Evolutionary conservation across 2,888 invertebrate genomes (phyloP).

Genomic region (Tipula confusa): DNA sequence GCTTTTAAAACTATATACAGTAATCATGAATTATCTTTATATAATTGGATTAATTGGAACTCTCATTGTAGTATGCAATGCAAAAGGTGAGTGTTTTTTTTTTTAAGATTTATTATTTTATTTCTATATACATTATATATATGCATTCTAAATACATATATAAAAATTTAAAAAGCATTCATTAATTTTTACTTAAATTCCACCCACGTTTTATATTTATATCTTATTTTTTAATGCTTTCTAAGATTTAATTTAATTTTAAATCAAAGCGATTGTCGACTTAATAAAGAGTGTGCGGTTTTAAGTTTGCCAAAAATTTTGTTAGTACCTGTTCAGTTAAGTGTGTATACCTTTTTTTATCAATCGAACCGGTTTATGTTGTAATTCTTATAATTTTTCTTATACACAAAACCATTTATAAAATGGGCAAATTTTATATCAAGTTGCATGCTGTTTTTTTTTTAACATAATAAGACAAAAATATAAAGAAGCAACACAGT

Average conservation of each 20-base stretch:
- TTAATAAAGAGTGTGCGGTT: background rate
- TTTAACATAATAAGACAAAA: background rate
- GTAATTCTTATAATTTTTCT: background rate
- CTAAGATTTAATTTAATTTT: no score
- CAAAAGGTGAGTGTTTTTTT: background rate
- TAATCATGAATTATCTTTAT: background rate
- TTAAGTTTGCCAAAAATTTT: background rate
- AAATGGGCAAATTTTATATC: slow-evolving; percentile 9
- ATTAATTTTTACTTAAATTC: background rate
- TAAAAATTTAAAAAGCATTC: background rate
- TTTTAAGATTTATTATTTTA: background rate
- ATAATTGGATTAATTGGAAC: slow-evolving; percentile 20
- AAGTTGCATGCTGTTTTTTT: slow-evolving; percentile 12
- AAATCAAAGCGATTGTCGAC: no score
- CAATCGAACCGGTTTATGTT: slow-evolving; percentile 6
- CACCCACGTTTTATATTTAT: background rate
- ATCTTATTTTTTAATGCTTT: background rate
- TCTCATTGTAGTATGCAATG: background rate
- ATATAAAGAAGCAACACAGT: slow-evolving; percentile 12
- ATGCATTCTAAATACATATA: background rate
- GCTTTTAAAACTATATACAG: background rate
- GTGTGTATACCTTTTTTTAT: background rate
- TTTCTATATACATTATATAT: background rate
- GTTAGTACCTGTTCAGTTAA: background rate
- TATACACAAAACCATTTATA: background rate